Base-by-base conservation (phyloP, 2,888 invertebrate genomes). In the Lasioglossum vierecki region DNA sequence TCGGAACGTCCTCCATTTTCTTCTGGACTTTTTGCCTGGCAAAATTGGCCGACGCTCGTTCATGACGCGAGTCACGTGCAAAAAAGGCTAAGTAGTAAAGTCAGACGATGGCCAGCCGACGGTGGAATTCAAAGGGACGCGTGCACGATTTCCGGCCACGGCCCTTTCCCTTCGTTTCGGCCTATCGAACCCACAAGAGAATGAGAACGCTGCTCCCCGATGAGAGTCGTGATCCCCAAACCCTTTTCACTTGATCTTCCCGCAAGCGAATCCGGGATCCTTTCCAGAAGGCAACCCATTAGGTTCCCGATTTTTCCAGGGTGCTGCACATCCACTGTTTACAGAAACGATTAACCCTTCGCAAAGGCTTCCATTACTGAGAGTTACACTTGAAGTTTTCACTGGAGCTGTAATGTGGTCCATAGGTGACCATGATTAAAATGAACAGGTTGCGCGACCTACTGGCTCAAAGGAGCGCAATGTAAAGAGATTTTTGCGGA, bases 21-120 rank as follows among this genome's bases (percentile, higher is more conserved):
- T 73, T 46, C 79, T 63, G 57, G 75, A 71, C 78, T 57, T 66
- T 77, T 72, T 71, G 63, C 60, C 71, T 53, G 63, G 68, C 11
- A 72, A 81, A 81, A 85, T 86, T 85, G 86, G 80, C 30, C 71
- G 46, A 5, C 15, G 60, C 76, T 85, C 79, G 44, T 83, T 88
- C 74, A 71, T 80, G 73, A 89, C 80, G 83, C 89, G 68, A 63
- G 86, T 91, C 91, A 91, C 90, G 90, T 85, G 86, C 66, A 22
- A 84, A 83, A 89, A 91, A 89, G 89, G 84, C 70, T 87, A 89
- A 88, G 85, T 79, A 84, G 79, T 82, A 86, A 80, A 84, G 84
- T 83, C 86, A 70, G 76, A 74, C 77, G 53, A 70, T 76, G 77
- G 60, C 49, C 82, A 57, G 76, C 35, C 76, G 18, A 72, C 41